Base-by-base conservation (phyloP, 2,888 invertebrate species). In the Heliconius aoede region DNA sequence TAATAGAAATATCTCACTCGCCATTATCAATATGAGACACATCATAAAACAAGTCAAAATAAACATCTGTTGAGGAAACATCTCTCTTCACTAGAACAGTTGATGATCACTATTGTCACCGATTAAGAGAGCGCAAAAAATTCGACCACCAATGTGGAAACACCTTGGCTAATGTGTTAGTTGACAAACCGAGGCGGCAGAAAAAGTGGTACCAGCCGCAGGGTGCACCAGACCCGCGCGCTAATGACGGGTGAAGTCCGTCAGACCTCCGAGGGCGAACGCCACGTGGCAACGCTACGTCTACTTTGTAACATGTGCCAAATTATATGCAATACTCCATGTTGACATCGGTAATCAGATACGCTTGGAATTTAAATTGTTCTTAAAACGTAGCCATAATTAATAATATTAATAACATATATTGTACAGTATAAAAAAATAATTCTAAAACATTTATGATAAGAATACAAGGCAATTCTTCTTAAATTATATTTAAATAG, bases 111-210 rank as follows among this genome's bases (percentile, higher is more conserved):
- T 88, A 93, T 93, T 93, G 94, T 93, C 93, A 91, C 89, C 93
- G 93, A 94, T 93, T 93, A 94, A 92, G 91, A 83, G 83, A 83
- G 82, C 81, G 85, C 82, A 91, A 92, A 93, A 92, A 90, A 84
- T 71, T 81, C 81, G 93, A 91, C 94, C 94, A 93, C 93, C 94
- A 83, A 83, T 83, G 87, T 86, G 80, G 88, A 86, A 89, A 92
- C 92, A 93, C 92, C 92, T 92, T 91, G 91, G 90, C 86, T 93
- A 93, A 94, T 93, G 93, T 93, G 90, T 85, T 87, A 91, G 92
- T 89, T 93, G 93, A 93, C 93, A 92, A 88, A 89, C 90, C 86
- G 84, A 89, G 89, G 84, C 82, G 76, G 80, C 72, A 77, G 83
- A 88, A 88, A 91, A 89, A 89, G 86, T 86, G 68, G 83, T 80